Conservation (phyloP, 2,797 vertebrate genomes). For the Neoniphon sammara region DNA sequence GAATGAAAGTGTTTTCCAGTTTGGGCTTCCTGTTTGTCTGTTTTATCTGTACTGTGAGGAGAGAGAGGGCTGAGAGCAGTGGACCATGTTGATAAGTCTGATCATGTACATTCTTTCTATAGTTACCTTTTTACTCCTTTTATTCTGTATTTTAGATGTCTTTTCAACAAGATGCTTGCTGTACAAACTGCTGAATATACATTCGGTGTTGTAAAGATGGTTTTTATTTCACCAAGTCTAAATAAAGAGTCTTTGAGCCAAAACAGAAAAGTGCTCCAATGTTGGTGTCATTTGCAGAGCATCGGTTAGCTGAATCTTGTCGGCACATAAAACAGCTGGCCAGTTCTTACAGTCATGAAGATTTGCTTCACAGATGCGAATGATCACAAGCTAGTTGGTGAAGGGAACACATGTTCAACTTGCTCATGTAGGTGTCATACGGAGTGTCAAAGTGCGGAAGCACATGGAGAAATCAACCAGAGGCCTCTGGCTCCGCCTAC, state of each 20-base stretch:
- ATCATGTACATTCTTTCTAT: slow-evolving; percentile 70
- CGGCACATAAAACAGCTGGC: too few relatives aligned
- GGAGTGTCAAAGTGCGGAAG: too few relatives aligned
- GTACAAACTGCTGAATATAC: slow-evolving; percentile 74
- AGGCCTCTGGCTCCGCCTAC: too few relatives aligned
- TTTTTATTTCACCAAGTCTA: slow-evolving; percentile 58
- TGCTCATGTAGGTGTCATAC: too few relatives aligned
- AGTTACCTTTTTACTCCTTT: slow-evolving; percentile 25
- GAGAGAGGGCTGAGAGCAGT: slow-evolving; percentile 33
- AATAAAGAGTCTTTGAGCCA: slow-evolving; percentile 76
- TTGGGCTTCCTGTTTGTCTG: slow-evolving; percentile 46
- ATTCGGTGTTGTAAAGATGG: slow-evolving; percentile 69
- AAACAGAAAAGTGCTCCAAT: not conserved
- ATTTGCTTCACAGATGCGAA: too few relatives aligned
- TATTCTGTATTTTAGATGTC: slow-evolving; percentile 46
- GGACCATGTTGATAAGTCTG: slow-evolving; percentile 56
- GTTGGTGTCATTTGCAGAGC: not conserved
- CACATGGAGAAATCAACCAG: too few relatives aligned
- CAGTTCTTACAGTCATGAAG: too few relatives aligned
- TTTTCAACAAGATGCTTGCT: slow-evolving; percentile 61
- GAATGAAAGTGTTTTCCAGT: not conserved
- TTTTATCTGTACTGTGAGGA: slow-evolving; percentile 47
- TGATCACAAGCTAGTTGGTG: too few relatives aligned
- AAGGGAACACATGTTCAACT: too few relatives aligned
- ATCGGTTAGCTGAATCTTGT: too few relatives aligned